phyloP scores from a whole-genome alignment of 2,113 vertebrate species.

The Petaurus breviceps region DNA sequence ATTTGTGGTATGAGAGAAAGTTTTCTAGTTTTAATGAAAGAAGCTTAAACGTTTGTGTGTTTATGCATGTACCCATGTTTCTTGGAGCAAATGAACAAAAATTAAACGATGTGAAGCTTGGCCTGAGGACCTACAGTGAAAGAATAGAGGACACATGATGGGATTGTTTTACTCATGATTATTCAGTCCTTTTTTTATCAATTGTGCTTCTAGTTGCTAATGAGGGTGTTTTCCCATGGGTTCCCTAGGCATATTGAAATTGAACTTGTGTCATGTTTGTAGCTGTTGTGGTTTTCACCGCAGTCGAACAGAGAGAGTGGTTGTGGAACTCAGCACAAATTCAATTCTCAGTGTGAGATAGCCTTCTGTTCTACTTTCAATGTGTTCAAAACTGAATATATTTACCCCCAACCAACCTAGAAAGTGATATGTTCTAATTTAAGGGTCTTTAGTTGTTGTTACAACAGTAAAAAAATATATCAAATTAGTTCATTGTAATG shows the following conservation, averaged over 20 bases:
- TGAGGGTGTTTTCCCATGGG: background rate
- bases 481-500: too few relatives aligned
- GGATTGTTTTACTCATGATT: background rate
- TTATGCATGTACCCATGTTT: background rate
- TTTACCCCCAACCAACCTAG: constrained; percentile 27
- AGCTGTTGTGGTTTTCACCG: constrained; percentile 20
- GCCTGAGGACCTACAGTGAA: background rate
- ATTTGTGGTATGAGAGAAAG: constrained; percentile 29
- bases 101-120: background rate
- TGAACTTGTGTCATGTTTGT: background rate
- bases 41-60: background rate
- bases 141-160: background rate
- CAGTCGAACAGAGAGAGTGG: background rate
- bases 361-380: constrained; percentile 14
- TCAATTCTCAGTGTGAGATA: constrained; percentile 48
- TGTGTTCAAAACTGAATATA: constrained; percentile 38
- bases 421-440: background rate
- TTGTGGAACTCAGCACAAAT: background rate
- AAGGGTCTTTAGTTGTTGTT: background rate
- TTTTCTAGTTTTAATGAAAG: constrained; percentile 52
- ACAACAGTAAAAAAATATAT: background rate
- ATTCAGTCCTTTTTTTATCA: background rate
- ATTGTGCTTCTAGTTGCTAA: constrained; percentile 10
- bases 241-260: background rate
- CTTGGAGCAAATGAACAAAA: constrained; percentile 26